A percentile compares a stretch with the other conserved stretches of the same genome.
Conservation (phyloP, 2,888 invertebrate genomes). For the Archips xylosteana region DNA sequence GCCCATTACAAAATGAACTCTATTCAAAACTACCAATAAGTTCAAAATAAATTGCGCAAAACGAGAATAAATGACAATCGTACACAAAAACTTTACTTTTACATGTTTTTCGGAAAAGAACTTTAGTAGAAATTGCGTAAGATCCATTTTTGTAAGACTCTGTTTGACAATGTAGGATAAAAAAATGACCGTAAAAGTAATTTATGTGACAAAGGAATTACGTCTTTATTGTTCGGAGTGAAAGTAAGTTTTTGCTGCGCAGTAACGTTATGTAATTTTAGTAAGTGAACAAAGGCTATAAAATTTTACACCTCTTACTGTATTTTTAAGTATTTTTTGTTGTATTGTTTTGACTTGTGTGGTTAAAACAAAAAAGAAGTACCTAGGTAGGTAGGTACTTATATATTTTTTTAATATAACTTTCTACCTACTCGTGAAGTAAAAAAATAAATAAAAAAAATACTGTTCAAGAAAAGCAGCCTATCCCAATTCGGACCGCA, state of each 20-base stretch:
- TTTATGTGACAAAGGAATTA: constrained; percentile 38
- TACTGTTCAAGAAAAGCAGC: constrained; percentile 23
- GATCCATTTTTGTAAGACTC: constrained; percentile 8
- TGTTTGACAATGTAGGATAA: constrained; percentile 28
- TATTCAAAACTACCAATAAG: constrained; percentile 15
- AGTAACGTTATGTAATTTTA: constrained; percentile 39
- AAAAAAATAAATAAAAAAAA: not conserved
- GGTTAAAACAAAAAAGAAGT: not conserved
- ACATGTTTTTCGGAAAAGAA: constrained; percentile 5
- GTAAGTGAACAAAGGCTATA: constrained; percentile 60
- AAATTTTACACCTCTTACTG: constrained; percentile 63
- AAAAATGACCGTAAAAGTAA: constrained; percentile 35
- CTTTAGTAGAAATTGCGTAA: not conserved
- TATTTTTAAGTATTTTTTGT: constrained; percentile 47
- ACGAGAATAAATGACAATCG: constrained; percentile 33
- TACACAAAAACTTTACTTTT: constrained; percentile 12
- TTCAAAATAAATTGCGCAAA: constrained; percentile 18
- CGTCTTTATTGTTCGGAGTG: constrained; percentile 38
- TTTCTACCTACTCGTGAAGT: too few relatives aligned
- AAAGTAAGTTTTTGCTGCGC: constrained; percentile 41
- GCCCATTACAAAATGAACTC: constrained; percentile 31
- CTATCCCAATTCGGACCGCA: constrained; percentile 30
- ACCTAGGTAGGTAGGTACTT: not conserved
- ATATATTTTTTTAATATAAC: too few relatives aligned
- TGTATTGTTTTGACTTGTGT: constrained; percentile 44